phyloP scores from a whole-genome alignment of 2,797 vertebrate genomes.

The Xiphophorus birchmanni region DNA sequence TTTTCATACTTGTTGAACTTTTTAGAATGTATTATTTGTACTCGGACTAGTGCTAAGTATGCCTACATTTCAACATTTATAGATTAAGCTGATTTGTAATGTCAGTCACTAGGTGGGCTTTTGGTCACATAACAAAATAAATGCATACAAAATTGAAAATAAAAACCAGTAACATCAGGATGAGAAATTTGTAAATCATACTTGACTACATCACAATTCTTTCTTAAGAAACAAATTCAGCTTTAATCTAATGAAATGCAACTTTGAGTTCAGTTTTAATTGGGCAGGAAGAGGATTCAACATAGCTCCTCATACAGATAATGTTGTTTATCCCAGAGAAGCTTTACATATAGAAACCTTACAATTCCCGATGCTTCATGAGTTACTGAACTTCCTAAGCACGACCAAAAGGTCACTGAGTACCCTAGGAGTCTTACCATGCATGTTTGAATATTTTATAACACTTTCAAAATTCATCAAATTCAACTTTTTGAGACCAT shows the following conservation, averaged over 20 bases:
- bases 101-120: no score
- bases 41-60: neutral
- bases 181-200: neutral
- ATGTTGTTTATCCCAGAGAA: neutral
- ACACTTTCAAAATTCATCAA: neutral
- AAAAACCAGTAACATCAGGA: neutral
- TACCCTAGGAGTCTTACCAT: neutral
- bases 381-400: neutral
- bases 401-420: neutral
- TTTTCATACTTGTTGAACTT: neutral
- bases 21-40: neutral
- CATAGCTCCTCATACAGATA: neutral
- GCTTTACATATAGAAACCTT: neutral
- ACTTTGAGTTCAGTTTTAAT: neutral
- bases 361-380: neutral
- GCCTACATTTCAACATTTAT: neutral
- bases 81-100: neutral
- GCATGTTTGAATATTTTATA: neutral
- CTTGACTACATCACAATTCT: neutral
- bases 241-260: neutral
- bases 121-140: neutral
- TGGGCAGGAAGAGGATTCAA: neutral
- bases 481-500: neutral
- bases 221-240: neutral
- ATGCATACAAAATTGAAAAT: neutral